Conservation (phyloP, 2,113 vertebrate species). For the Sinocyclocheilus anshuiensis region DNA sequence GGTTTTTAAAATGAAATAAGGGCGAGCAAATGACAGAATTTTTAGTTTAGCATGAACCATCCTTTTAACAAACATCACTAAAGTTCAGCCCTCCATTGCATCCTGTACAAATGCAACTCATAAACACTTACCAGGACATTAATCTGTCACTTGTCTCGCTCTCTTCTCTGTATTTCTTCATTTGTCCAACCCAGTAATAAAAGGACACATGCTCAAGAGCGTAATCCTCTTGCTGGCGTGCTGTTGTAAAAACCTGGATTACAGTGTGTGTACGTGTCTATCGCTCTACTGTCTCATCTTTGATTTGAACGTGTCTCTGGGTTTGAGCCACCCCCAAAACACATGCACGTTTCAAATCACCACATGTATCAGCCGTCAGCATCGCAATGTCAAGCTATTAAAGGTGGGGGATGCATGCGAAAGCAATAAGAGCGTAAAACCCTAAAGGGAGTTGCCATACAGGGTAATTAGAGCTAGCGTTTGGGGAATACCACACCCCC, state of each 20-base stretch:
- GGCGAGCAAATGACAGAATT: neutral
- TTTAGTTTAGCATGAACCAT: neutral
- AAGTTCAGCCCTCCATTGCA: neutral
- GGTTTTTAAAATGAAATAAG: neutral
- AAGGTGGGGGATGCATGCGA: slow-evolving; percentile 42
- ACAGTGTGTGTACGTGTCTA: neutral
- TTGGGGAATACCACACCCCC: slow-evolving; percentile 69
- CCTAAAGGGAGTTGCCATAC: slow-evolving; percentile 55
- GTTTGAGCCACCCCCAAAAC: slow-evolving; percentile 22
- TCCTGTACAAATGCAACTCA: neutral
- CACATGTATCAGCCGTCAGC: neutral
- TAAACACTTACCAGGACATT: neutral
- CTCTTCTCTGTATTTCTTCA: neutral
- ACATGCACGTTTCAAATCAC: slow-evolving; percentile 23
- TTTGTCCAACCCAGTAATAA: slow-evolving; percentile 12
- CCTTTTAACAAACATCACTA: neutral
- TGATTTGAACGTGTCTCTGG: slow-evolving; percentile 22
- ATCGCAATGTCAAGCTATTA: slow-evolving; percentile 47
- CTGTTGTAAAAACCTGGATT: slow-evolving; percentile 29
- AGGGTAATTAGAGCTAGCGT: slow-evolving; percentile 64
- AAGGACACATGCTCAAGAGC: neutral
- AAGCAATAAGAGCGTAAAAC: slow-evolving; percentile 38
- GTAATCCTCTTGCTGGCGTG: slow-evolving; percentile 27
- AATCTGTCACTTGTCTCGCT: neutral
- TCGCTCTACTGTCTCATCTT: slow-evolving; percentile 13